Evolutionary conservation across 2,113 vertebrate genomes (phyloP).

Genomic region (Chamaetylas fuelleborni): DNA sequence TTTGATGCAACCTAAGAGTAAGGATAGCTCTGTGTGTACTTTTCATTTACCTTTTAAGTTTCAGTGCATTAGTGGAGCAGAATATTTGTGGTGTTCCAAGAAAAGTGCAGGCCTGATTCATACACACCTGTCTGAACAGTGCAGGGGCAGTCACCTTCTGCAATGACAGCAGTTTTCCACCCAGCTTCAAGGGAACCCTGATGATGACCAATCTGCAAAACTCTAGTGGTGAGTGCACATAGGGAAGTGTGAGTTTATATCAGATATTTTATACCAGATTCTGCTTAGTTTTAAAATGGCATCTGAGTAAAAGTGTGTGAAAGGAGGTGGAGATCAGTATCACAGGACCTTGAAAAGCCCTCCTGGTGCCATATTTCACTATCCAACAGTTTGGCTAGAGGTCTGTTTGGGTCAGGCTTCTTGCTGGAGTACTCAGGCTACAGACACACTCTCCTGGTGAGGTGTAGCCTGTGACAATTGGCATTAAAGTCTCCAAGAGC

Average conservation of each 20-base stretch:
- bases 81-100: neutral
- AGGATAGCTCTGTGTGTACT: neutral
- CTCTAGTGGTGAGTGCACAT: neutral
- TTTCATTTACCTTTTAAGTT: constrained; percentile 4
- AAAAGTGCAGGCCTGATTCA: neutral
- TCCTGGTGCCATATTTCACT: neutral
- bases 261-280: neutral
- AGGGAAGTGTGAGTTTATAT: neutral
- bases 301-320: neutral
- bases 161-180: neutral
- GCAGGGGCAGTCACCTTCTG: neutral
- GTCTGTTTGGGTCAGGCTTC: neutral
- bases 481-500: neutral
- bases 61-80: neutral
- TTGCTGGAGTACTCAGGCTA: neutral
- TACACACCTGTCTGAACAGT: neutral
- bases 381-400: neutral
- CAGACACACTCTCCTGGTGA: neutral
- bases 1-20: neutral
- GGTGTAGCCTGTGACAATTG: neutral
- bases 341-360: neutral
- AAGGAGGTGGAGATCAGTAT: neutral
- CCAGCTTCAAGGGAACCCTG: neutral
- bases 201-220: neutral
- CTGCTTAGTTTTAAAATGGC: neutral